phyloP scores from a whole-genome alignment of 1,140 invertebrate genomes.

The Habropoda laboriosa region DNA sequence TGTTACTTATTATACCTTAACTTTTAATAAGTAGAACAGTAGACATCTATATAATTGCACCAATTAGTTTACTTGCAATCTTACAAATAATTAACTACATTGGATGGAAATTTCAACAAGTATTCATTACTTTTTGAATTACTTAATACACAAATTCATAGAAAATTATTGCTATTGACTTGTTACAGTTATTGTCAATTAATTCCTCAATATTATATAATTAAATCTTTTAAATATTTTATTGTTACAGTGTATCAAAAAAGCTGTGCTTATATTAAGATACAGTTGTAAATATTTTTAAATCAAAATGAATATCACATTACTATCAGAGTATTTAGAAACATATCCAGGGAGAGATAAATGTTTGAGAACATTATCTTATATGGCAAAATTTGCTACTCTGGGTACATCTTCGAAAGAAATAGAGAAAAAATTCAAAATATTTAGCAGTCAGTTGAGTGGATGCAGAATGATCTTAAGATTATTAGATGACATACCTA shows the following conservation, averaged over 20 bases:
- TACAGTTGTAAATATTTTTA: constrained; percentile 1
- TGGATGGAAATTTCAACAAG: no score
- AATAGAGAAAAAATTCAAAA: constrained; percentile 83
- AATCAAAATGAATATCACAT: constrained; percentile 66
- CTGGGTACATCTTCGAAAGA: constrained; percentile 82
- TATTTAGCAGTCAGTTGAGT: constrained; percentile 86
- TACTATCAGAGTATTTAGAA: constrained; percentile 79
- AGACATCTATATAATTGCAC: no score
- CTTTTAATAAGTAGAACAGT: neutral
- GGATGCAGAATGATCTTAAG: constrained; percentile 86
- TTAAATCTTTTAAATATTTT: neutral
- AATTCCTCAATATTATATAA: no score
- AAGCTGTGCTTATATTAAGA: no score
- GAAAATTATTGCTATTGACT: neutral
- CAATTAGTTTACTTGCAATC: neutral
- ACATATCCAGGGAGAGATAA: constrained; percentile 83
- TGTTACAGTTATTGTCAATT: neutral
- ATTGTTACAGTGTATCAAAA: neutral
- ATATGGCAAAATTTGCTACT: constrained; percentile 84
- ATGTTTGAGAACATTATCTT: constrained; percentile 86
- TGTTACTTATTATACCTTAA: neutral
- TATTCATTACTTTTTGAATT: neutral
- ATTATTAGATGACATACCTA: constrained; percentile 89
- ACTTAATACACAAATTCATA: neutral
- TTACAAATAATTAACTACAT: neutral